Evolutionary conservation across 2,797 vertebrate species (phyloP), one percentile per base, ranked within the genome.

Genomic region (Oreochromis grahami): DNA sequence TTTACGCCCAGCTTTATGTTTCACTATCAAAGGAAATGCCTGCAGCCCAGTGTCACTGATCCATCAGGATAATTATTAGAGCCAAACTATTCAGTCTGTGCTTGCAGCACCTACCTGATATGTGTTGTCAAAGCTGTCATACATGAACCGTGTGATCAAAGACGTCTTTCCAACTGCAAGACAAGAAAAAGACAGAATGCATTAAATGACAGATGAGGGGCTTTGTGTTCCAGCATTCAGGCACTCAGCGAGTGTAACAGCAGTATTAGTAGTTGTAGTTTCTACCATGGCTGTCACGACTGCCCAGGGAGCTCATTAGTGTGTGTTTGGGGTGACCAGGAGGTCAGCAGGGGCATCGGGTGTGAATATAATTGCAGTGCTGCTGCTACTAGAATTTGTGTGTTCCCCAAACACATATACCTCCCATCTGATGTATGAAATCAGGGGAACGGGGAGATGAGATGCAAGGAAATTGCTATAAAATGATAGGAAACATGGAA

Each of bases 51-150:
- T 17, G 38, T 50, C 43, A 77, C 24, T 84, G 76, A 92, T 80
- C 63, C 79, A 83, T 55, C 19, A 38, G 83, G 80, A 85, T 76
- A 43, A 72, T 83, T 45, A 80, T 45, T 38, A 84, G 36, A 81
- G 43, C 70, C 29, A 78, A 79, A 84, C 85, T 52, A 36, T 56
- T 50, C 32, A 4, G 21, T 58, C 65, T 84, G 24, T 51, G 58
- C 17, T 65, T 29, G 51, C 38, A 12, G 70, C 56, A 90, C 94
- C 21, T 94, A 97, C 96, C 96, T 97, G 96, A 94, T 97, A 97
- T 1, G 96, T 97, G 96, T 97, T 97, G 96, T 97, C 96, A 86
- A 97, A 97, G 94, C 96, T 97, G 96, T 97, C 96, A 87, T 97
- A 97, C 96, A 97, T 97, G 95, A 97, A 97, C 78, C 96, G 94